Evolutionary conservation across 1,140 invertebrate species (phyloP).

Genomic region (Lysiphlebus fabarum): DNA sequence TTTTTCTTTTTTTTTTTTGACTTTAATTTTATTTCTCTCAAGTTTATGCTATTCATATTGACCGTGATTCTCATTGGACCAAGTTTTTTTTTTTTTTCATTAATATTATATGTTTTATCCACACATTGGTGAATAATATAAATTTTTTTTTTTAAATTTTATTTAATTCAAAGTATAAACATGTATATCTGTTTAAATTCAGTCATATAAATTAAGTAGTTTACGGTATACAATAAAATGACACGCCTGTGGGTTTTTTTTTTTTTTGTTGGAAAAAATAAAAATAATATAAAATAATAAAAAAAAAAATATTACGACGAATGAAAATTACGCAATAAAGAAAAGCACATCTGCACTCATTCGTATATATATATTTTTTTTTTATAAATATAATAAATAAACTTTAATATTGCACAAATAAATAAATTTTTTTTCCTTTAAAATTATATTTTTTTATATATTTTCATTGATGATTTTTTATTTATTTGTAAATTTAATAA

Average conservation of each 20-base stretch:
- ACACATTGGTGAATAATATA: not conserved
- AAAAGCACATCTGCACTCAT: not conserved
- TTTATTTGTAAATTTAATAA: too few relatives aligned
- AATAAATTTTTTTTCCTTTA: too few relatives aligned
- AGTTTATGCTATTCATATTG: too few relatives aligned
- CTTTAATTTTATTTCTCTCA: too few relatives aligned
- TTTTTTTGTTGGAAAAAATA: not conserved
- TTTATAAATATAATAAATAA: too few relatives aligned
- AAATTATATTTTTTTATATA: too few relatives aligned
- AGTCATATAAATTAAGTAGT: conserved; percentile 8
- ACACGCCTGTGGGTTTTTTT: conserved; percentile 13
- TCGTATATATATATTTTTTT: not conserved
- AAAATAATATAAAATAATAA: not conserved
- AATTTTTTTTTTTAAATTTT: not conserved
- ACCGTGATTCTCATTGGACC: too few relatives aligned
- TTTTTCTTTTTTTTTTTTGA: too few relatives aligned
- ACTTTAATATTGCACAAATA: too few relatives aligned
- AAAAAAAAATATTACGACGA: not conserved
- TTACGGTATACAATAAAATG: conserved; percentile 1
- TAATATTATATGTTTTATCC: not conserved
- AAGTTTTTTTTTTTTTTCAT: too few relatives aligned
- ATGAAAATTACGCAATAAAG: not conserved
- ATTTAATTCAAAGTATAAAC: not conserved
- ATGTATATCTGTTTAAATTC: conserved; percentile 1
- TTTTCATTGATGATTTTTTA: too few relatives aligned